Evolutionary conservation across 2,888 invertebrate genomes (phyloP), one percentile per base, ranked within the genome.

Genomic region (Eristalis pertinax): DNA sequence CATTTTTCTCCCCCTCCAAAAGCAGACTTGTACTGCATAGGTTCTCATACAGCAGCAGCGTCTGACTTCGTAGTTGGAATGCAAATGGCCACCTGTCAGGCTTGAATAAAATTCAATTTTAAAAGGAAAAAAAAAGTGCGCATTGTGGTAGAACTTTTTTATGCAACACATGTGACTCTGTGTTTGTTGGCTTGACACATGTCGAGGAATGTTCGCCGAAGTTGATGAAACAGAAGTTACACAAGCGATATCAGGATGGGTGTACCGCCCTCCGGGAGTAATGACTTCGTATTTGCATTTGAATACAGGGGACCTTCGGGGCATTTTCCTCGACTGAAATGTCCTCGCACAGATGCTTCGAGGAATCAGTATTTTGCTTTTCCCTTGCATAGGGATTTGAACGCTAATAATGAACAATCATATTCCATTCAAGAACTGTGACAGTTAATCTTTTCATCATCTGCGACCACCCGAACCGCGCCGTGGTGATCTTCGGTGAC

Each of bases 1-100:
- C 29, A 10, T 32, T 32, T 32, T 32, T 50, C 60, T 38, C 38
- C 38, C 38, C 7, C 15, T 43, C 50, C 38, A 13, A 38, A 38
- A 8, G 13, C 38, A 13, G 13, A 38, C 38, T 38, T 38, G 38
- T 11, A 38, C 5, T 50, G 19, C 19, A 50, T 19, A 19, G 50
- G n/a, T 50, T 1, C 50, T 1, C 19, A 19, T 7, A 50, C 50
- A 50, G 50, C 43, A 43, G 19, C 19, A 50, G 43, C 13, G 22
- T 15, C 13, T 22, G 38, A 38, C 38, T 13, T 13, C 3, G 19
- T 29, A 7, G 26, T 58, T 69, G 56, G 24, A 75, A 75, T 75
- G 67, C 60, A 76, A 76, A 76, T 76, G 29, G 60, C 38, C 67
- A 76, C 76, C 43, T 68, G 68, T 76, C 67, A 62, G 60, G 41